Evolutionary conservation across 2,113 vertebrate species (phyloP).

Genomic region (Crotalus viridis): DNA sequence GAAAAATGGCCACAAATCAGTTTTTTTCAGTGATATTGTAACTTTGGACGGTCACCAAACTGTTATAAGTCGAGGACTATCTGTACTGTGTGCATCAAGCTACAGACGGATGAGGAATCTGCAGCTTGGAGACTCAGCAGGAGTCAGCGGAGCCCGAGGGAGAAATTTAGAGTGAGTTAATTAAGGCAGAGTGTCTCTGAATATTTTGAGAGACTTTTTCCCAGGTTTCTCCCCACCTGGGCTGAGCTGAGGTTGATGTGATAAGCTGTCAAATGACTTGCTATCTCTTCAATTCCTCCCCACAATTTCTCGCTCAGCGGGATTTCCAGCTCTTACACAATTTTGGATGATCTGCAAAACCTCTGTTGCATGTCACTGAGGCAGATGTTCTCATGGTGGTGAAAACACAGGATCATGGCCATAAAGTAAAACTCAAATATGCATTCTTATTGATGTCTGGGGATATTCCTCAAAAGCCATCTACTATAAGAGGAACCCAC

Average conservation of each 20-base stretch:
- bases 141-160: not conserved
- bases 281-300: not conserved
- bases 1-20: not conserved
- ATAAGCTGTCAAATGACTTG: not conserved
- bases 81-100: not conserved
- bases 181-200: not conserved
- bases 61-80: not conserved
- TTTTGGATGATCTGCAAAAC: not conserved
- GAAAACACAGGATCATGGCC: not conserved
- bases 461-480: not conserved
- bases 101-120: not conserved
- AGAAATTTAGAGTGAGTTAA: not conserved
- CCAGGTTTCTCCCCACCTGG: not conserved
- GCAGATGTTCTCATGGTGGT: not conserved
- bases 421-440: not conserved
- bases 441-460: not conserved
- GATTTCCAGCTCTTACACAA: not conserved
- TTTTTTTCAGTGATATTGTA: not conserved
- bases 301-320: not conserved
- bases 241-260: not conserved
- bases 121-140: not conserved
- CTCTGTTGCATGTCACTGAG: not conserved
- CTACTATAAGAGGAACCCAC: not conserved
- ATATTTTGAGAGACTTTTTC: not conserved
- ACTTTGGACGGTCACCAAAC: not conserved